Base-by-base conservation (phyloP, 2,888 invertebrate genomes). In the Punctoribates punctum region DNA sequence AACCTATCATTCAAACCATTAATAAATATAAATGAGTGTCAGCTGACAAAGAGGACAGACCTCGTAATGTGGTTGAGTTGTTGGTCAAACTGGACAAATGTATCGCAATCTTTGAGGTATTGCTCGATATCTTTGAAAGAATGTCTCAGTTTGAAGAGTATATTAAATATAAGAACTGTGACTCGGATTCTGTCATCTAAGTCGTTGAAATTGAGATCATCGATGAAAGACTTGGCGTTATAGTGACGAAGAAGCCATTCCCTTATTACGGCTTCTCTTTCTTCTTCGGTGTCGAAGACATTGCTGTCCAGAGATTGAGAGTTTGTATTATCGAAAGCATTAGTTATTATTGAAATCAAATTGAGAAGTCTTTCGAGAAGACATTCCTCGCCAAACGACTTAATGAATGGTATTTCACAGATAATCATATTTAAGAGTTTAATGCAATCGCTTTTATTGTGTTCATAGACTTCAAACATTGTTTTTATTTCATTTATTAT, bases 341-440 rank as follows among this genome's bases (percentile, higher is more conserved):
- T 46, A 9, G 72, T 42, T 8, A 67, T 38, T 34, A 67, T 67
- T 8, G 38, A 38, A 23, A 67, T 67, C 48, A 72, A 17, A 46
- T 48, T 46, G 0, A 72, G 6, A 27, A 72, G 72, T 17, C 72
- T 23, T 72, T 46, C 42, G 25, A 48, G 46, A 11, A 72, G 72
- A 48, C 48, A 72, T 13, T 72, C 46, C 25, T 72, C 72, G 17
- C 4, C 48, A 25, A 72, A 72, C 23, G 25, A 17, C 38, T 72
- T 72, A 8, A 72, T 23, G 42, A 72, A 48, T 25, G 72, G 72
- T 27, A 72, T 72, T 72, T 72, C 72, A 48, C 72, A 72, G 42
- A 72, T 48, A 72, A 72, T 72, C 72, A 72, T 72, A 72, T 72
- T 72, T 48, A 72, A 72, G 25, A 72, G 25, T 48, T 42, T 42